Base-by-base conservation (phyloP, 1,140 invertebrate genomes). In the Zaprionus nigranus region DNA sequence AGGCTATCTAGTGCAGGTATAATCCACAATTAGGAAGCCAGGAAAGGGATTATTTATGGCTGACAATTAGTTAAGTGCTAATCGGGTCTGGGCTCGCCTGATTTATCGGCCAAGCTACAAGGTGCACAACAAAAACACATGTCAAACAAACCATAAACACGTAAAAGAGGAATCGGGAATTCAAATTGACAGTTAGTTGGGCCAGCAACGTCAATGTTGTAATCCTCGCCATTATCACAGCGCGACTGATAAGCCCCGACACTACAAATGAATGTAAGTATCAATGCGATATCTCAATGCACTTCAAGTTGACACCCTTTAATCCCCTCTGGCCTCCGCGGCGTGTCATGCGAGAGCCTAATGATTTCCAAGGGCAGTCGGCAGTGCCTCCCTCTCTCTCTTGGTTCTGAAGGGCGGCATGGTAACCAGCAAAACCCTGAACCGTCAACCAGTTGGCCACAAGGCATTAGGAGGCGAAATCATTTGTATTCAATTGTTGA, bases 21-120 rank as follows among this genome's bases (percentile, higher is more conserved):
- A 34, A 34, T 3, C 30, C 30, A 11, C 30, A 34, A 34, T 34
- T 34, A 11, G 30, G 30, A 34, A 40, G 38, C 28, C 0, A n/a
- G 38, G 4, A 4, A 5, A 9, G 12, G 38, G 1, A 40, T 40
- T 15, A 40, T 40, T 40, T 40, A 40, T 71, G 59, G 70, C 58
- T 66, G 53, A 53, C 81, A 80, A 83, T 83, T 83, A 77, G 81
- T 64, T 49, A 60, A 30, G 6, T 28, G 75, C 68, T 84, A 84
- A 84, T 84, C 81, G 67, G 67, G 36, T 69, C 51, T 71, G 34
- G 24, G 51, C 43, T 57, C 69, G 81, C 72, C 73, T 83, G 81
- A 83, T 83, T 84, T 84, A 85, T 75, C 60, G 30, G 46, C 69
- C 46, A 51, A 34, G 30, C 30, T 34, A 3, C 30, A 34, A 17